These are phyloP conservation scores for Phyllotreta striolata DNA, from an alignment of 2,888 invertebrate species.

Conservation along the genomic window DNA sequence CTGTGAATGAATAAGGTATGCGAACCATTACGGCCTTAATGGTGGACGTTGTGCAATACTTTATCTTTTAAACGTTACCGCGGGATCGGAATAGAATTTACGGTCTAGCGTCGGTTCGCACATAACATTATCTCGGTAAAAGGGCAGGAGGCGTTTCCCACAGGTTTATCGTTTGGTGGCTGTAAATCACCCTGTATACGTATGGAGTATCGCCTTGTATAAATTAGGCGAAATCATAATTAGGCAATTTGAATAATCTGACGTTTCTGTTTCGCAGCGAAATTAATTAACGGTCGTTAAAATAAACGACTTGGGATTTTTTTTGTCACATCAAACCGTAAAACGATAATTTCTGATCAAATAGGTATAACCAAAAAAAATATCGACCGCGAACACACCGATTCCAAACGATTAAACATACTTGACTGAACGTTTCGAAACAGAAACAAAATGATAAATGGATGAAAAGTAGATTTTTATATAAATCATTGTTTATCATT, in stretches of 20 bases:
- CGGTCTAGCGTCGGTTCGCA: conserved; percentile 52
- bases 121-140: conserved; percentile 49
- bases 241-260: too few relatives aligned
- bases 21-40: conserved; percentile 51
- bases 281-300: too few relatives aligned
- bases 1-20: conserved; percentile 54
- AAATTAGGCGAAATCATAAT: too few relatives aligned
- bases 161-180: too few relatives aligned
- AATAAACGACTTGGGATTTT: neutral
- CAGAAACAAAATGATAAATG: conserved; percentile 11
- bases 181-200: too few relatives aligned
- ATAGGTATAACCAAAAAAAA: conserved; percentile 1
- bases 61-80: conserved; percentile 52
- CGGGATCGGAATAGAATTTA: conserved; percentile 49
- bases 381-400: conserved; percentile 21
- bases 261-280: too few relatives aligned
- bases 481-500: too few relatives aligned
- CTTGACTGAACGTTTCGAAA: conserved; percentile 28
- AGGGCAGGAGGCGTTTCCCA: conserved; percentile 1
- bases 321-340: conserved; percentile 13
- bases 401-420: conserved; percentile 29
- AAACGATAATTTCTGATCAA: conserved; percentile 12
- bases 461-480: too few relatives aligned
- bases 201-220: too few relatives aligned
- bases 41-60: conserved; percentile 53